These are phyloP conservation scores for Drosophila koepferae DNA, from an alignment of 2,888 invertebrate species.

Conservation along the genomic window DNA sequence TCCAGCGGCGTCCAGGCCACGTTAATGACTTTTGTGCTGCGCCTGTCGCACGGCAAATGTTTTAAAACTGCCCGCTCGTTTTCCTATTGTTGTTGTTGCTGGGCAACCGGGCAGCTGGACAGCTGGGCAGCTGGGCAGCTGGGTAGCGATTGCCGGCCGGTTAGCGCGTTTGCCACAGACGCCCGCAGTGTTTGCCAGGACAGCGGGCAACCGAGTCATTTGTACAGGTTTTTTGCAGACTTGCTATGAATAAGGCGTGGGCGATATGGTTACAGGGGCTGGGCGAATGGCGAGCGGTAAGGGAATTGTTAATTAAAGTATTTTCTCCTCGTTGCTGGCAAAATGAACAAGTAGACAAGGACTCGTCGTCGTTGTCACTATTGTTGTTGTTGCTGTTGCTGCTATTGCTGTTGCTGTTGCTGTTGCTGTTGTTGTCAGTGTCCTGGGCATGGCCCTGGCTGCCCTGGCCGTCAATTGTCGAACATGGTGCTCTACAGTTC, in stretches of 20 bases:
- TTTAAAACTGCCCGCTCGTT: constrained; percentile 66
- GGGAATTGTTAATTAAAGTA: constrained; percentile 82
- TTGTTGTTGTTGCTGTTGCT: constrained; percentile 8
- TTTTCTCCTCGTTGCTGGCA: constrained; percentile 80
- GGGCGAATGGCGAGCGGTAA: constrained; percentile 35
- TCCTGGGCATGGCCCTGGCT: constrained; percentile 51
- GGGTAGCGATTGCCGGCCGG: constrained; percentile 65
- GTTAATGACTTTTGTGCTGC: constrained; percentile 80
- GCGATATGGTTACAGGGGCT: constrained; percentile 14
- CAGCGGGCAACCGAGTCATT: constrained; percentile 77
- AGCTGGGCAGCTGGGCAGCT: constrained; percentile 34
- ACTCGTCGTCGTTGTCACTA: constrained; percentile 54
- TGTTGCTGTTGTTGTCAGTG: constrained; percentile 22
- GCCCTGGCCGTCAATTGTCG: constrained; percentile 80
- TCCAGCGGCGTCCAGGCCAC: constrained; percentile 73
- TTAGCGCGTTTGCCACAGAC: constrained; percentile 69
- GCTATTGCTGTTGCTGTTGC: background rate
- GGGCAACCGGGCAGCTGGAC: constrained; percentile 12
- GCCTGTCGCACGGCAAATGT: constrained; percentile 79
- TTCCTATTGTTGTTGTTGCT: constrained; percentile 31
- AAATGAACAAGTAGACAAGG: constrained; percentile 81
- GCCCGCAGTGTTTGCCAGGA: constrained; percentile 78
- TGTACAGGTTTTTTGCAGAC: constrained; percentile 70
- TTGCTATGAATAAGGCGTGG: constrained; percentile 46
- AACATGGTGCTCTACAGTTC: constrained; percentile 81